Base-by-base conservation (phyloP, 2,113 vertebrate species). In the Fregata magnificens region DNA sequence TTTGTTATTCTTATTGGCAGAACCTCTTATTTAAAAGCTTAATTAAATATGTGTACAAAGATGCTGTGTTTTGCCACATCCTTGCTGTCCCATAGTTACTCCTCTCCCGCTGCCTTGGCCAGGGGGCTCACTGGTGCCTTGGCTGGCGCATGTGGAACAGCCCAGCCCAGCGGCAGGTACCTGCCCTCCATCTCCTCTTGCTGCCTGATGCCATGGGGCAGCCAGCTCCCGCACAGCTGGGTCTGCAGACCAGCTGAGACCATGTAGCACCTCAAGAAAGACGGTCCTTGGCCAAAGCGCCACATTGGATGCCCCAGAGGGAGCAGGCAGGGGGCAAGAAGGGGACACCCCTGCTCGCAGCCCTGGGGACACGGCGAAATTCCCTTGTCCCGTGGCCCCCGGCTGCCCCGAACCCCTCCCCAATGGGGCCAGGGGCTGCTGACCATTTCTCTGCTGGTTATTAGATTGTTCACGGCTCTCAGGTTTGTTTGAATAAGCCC, bases 401-500 rank as follows among this genome's bases (percentile, higher is more conserved):
- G n/a, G 91, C 56, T 90, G 95, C 71, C 95, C 86, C 2, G 7
- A 53, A 66, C 80, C 59, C 76, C 59, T 90, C 74, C 26, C 34
- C 5, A 15, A 82, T 11, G 11, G 80, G 79, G 32, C 95, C 34
- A 38, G 81, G 85, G 90, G 92, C 80, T 10, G 17, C 90, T 81
- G 97, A 97, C 98, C 96, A 96, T 96, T 96, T 97, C 94, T 97
- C 90, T 92, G 92, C 95, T 97, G 97, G 98, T 99, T 97, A 98
- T 98, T 98, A 97, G 98, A 98, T 98, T 98, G 98, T 98, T 98
- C 98, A 98, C 96, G 98, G 99, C 98, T 98, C 98, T 98, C 98
- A 98, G 98, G 96, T 98, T 91, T 95, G 98, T 97, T 96, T 99
- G 99, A 99, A 99, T 98, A 93, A 98, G 78, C 11, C 42, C 98